These are phyloP conservation scores for Rutpela maculata DNA, from an alignment of 2,888 invertebrate species.

Conservation along the genomic window DNA sequence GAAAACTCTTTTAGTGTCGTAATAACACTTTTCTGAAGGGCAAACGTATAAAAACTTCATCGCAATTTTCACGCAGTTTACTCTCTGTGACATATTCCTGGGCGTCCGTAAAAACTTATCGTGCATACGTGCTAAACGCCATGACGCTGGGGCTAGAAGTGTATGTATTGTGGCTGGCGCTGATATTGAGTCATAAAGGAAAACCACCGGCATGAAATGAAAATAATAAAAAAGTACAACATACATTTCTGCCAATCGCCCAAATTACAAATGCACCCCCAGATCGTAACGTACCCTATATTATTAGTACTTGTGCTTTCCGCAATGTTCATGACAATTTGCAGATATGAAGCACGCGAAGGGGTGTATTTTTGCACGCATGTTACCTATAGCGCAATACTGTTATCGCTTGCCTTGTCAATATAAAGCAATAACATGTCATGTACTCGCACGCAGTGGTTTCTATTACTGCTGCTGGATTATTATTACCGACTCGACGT, in stretches of 20 bases:
- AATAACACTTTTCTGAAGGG: neutral
- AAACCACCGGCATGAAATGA: conserved; percentile 24
- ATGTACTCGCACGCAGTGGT: conserved; percentile 28
- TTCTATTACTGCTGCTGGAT: conserved; percentile 24
- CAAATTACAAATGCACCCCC: conserved; percentile 40
- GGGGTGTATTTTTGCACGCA: conserved; percentile 37
- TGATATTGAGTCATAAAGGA: conserved; percentile 39
- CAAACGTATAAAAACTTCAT: neutral
- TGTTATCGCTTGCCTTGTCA: conserved; percentile 26
- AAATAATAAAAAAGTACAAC: conserved; percentile 30
- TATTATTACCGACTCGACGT: conserved; percentile 28
- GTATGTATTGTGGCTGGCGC: conserved; percentile 12
- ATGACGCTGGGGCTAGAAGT: conserved; percentile 5
- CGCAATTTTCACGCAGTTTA: neutral
- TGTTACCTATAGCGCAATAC: conserved; percentile 19
- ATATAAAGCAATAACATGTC: conserved; percentile 38
- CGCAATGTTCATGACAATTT: conserved; percentile 51
- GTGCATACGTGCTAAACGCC: conserved; percentile 20
- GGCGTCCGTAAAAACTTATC: conserved; percentile 9
- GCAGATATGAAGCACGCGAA: conserved; percentile 48
- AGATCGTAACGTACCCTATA: conserved; percentile 29
- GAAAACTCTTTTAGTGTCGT: neutral
- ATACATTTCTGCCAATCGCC: conserved; percentile 28
- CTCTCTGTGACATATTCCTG: neutral
- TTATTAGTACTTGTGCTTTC: conserved; percentile 40